These are phyloP conservation scores for Mimumesa dahlbomi DNA, from an alignment of 2,888 invertebrate species.

Conservation along the genomic window DNA sequence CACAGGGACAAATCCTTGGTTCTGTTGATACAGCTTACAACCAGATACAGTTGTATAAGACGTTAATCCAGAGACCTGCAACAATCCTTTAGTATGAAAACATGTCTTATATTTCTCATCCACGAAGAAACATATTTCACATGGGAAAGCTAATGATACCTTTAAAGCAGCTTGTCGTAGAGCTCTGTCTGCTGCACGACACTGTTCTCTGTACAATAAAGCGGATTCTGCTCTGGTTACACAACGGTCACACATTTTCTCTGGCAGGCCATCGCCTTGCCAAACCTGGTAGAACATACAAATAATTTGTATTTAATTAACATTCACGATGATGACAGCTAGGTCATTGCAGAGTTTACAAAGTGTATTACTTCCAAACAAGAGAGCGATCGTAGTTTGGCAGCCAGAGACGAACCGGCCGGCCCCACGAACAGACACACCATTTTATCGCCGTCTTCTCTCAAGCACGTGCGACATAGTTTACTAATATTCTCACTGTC, in stretches of 20 bases:
- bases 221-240: conserved; percentile 78
- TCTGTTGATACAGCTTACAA: conserved; percentile 73
- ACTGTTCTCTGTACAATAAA: conserved; percentile 77
- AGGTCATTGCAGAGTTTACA: no score
- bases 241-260: conserved; percentile 78
- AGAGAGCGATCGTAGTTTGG: conserved; percentile 77
- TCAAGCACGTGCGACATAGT: conserved; percentile 76
- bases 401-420: conserved; percentile 77
- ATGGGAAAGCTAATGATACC: conserved; percentile 49
- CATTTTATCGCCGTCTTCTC: conserved; percentile 79
- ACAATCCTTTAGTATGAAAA: neutral
- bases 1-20: conserved; percentile 66
- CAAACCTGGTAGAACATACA: conserved; percentile 67
- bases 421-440: conserved; percentile 77
- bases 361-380: conserved; percentile 73
- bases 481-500: conserved; percentile 78
- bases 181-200: conserved; percentile 77
- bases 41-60: conserved; percentile 66
- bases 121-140: no score
- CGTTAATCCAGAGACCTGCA: conserved; percentile 71
- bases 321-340: no score
- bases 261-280: conserved; percentile 78
- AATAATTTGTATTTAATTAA: neutral
- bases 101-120: neutral
- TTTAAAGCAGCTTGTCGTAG: conserved; percentile 77